These are phyloP conservation scores for Platysternon megacephalum DNA, from an alignment of 2,113 vertebrate species.

Conservation along the genomic window DNA sequence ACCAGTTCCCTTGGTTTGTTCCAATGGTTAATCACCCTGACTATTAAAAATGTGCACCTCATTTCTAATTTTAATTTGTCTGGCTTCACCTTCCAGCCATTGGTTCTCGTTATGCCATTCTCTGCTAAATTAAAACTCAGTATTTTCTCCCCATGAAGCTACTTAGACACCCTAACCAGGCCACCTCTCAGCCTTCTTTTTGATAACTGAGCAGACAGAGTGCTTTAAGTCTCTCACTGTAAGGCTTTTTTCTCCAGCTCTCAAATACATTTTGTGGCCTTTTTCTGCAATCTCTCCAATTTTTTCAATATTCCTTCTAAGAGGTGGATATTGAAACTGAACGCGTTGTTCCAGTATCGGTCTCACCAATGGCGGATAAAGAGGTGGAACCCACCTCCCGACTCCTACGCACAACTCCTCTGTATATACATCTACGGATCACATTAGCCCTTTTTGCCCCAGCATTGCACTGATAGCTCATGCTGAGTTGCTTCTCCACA, in stretches of 20 bases:
- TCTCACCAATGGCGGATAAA: no score
- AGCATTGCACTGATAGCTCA: neutral
- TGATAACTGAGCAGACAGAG: neutral
- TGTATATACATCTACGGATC: neutral
- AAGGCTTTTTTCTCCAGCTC: no score
- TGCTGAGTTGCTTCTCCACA: neutral
- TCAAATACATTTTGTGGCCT: no score
- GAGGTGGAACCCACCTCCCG: no score
- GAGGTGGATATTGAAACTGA: no score
- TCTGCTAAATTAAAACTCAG: neutral
- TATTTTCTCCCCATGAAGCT: neutral
- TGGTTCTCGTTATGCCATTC: neutral
- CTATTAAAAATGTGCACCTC: neutral
- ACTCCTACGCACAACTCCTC: neutral
- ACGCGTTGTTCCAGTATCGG: no score
- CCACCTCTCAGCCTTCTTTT: neutral
- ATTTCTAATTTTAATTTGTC: neutral
- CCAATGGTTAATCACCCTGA: neutral
- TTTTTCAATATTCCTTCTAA: no score
- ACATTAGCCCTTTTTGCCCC: neutral
- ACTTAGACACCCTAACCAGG: no score
- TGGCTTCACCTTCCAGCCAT: neutral
- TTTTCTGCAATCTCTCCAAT: no score
- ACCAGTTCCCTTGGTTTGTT: neutral
- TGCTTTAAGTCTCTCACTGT: no score